Conservation (phyloP, 1,140 invertebrate genomes). For the Apolygus lucorum region DNA sequence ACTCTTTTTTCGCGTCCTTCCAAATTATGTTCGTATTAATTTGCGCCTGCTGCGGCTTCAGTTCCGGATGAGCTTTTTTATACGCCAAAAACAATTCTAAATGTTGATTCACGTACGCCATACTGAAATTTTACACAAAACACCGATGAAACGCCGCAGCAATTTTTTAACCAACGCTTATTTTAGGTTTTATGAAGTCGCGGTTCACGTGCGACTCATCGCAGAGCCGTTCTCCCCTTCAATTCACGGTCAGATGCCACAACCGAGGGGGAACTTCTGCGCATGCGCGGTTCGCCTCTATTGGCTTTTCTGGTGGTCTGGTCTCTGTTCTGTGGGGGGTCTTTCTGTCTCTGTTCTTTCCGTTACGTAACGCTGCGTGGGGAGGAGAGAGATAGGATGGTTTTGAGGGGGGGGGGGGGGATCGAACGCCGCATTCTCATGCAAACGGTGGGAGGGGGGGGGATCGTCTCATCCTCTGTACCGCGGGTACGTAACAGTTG, state of each 20-base stretch:
- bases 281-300: neutral
- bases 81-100: neutral
- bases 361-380: neutral
- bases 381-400: too few species aligned
- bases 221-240: neutral
- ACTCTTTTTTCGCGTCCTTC: slow-evolving; percentile 8
- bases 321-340: too few species aligned
- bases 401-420: neutral
- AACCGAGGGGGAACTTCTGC: neutral
- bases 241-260: slow-evolving; percentile 4
- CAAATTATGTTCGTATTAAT: slow-evolving; percentile 2
- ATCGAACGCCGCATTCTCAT: neutral
- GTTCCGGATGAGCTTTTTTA: slow-evolving; percentile 2
- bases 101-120: slow-evolving; percentile 5
- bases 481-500: too few species aligned
- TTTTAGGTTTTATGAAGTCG: too few species aligned
- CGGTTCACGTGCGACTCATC: neutral
- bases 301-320: neutral
- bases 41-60: neutral
- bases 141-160: too few species aligned
- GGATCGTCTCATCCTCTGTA: too few species aligned
- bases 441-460: too few species aligned
- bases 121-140: neutral
- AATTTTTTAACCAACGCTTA: too few species aligned
- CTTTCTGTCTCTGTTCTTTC: neutral